A percentile compares a stretch with the other conserved stretches of the same genome.
Conservation (phyloP, 2,797 vertebrate species). For the Gephyroberyx darwinii region DNA sequence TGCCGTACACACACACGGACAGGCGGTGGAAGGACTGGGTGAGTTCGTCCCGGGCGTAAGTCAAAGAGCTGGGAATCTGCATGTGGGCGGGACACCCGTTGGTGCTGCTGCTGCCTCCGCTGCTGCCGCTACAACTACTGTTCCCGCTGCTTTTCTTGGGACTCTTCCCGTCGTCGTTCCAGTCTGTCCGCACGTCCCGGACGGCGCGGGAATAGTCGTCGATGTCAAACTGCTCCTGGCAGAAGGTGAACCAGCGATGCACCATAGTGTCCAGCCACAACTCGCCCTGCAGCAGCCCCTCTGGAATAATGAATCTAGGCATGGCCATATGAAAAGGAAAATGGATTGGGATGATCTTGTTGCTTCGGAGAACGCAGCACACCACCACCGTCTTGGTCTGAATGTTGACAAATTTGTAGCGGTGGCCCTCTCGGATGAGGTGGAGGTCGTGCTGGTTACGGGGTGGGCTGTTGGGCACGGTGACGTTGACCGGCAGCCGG, state of each 20-base stretch:
- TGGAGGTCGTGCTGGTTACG: slow-evolving; percentile 97
- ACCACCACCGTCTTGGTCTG: slow-evolving; percentile 99
- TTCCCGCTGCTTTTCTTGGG: slow-evolving; percentile 86
- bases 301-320: slow-evolving; percentile 90
- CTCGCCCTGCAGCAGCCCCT: slow-evolving; percentile 91
- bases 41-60: slow-evolving; percentile 93
- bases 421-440: slow-evolving; percentile 95
- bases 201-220: slow-evolving; percentile 96
- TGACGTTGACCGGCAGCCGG: slow-evolving; percentile 94
- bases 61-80: slow-evolving; percentile 92
- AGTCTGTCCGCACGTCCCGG: slow-evolving; percentile 92
- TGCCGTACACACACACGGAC: slow-evolving; percentile 96
- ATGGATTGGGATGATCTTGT: slow-evolving; percentile 93
- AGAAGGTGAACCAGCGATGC: slow-evolving; percentile 93
- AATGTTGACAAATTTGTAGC: slow-evolving; percentile 98
- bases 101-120: slow-evolving; percentile 79
- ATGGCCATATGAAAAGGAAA: slow-evolving; percentile 91
- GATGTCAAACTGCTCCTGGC: slow-evolving; percentile 97
- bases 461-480: slow-evolving; percentile 90
- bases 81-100: slow-evolving; percentile 85
- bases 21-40: slow-evolving; percentile 98
- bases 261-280: slow-evolving; percentile 91
- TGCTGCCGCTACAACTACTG: slow-evolving; percentile 55
- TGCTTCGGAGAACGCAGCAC: slow-evolving; percentile 90
- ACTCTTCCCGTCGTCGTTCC: slow-evolving; percentile 94